Percentiles rank a stretch among this genome's conserved stretches.
phyloP scores from a whole-genome alignment of 2,797 vertebrate genomes.

The Cyprinodon diabolis region DNA sequence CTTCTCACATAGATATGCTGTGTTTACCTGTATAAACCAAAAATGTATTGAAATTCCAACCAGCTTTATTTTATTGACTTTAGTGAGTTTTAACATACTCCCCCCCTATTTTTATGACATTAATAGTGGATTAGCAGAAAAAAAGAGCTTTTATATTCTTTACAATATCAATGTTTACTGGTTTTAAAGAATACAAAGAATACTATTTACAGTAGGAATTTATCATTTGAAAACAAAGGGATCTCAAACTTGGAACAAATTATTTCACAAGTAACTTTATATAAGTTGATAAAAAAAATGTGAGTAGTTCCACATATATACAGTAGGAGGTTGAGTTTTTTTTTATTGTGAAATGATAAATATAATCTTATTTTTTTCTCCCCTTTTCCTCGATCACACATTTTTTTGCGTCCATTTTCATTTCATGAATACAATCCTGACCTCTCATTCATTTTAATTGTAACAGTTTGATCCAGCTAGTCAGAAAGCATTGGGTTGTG shows the following conservation, averaged over 20 bases:
- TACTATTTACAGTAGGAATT: background rate
- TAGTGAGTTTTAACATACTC: background rate
- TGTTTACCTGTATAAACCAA: too few species aligned
- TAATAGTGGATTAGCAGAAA: background rate
- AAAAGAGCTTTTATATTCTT: background rate
- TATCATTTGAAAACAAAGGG: background rate
- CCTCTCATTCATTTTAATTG: slow-evolving; percentile 76
- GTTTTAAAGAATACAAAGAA: background rate
- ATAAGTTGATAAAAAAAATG: slow-evolving; percentile 43
- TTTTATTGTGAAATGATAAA: slow-evolving; percentile 13
- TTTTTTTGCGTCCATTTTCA: slow-evolving; percentile 35
- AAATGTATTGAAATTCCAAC: too few species aligned
- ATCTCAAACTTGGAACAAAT: background rate
- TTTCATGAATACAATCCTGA: slow-evolving; percentile 32
- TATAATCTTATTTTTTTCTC: slow-evolving; percentile 3
- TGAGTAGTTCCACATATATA: slow-evolving; percentile 18
- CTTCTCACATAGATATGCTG: too few species aligned
- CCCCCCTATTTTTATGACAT: background rate
- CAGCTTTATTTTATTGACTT: background rate
- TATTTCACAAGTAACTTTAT: slow-evolving; percentile 24
- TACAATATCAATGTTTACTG: background rate
- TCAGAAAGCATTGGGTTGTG: slow-evolving; percentile 55
- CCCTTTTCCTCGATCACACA: slow-evolving; percentile 1
- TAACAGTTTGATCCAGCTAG: slow-evolving; percentile 56
- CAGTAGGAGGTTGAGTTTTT: slow-evolving; percentile 9